These are phyloP conservation scores for Nasonovia ribisnigri DNA, from an alignment of 2,888 invertebrate genomes.

Conservation along the genomic window DNA sequence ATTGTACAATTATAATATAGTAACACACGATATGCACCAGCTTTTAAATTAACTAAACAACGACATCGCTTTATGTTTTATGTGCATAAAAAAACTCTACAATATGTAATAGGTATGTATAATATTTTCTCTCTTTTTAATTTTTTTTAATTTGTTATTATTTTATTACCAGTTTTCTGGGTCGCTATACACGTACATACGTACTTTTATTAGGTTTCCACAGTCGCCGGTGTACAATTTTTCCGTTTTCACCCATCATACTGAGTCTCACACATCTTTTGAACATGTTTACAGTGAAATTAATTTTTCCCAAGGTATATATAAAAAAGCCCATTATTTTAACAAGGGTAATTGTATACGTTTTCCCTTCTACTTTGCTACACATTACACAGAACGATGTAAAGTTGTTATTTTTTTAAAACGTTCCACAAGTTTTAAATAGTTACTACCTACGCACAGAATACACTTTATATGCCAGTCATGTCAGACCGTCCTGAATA, in stretches of 20 bases:
- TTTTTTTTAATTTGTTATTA: conserved; percentile 29
- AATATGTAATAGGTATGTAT: no score
- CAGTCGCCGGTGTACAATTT: neutral
- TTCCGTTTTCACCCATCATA: neutral
- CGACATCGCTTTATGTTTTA: neutral
- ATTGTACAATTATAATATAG: neutral
- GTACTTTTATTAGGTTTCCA: neutral
- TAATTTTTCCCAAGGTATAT: conserved; percentile 14
- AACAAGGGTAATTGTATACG: conserved; percentile 39
- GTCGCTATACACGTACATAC: neutral
- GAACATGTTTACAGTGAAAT: conserved; percentile 30
- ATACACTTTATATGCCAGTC: neutral
- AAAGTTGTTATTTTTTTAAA: neutral
- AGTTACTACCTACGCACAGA: neutral
- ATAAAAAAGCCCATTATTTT: conserved; percentile 28
- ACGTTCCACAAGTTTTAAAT: neutral
- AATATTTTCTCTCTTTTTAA: neutral
- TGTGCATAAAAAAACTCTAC: neutral
- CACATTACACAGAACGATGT: neutral
- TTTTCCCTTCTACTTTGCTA: neutral
- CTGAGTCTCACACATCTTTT: conserved; percentile 12
- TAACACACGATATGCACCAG: neutral
- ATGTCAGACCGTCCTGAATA: neutral
- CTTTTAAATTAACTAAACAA: conserved; percentile 43
- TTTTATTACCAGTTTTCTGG: conserved; percentile 23